Evolutionary conservation across 2,113 vertebrate genomes (phyloP).

Genomic region (Stigmatopora argus): DNA sequence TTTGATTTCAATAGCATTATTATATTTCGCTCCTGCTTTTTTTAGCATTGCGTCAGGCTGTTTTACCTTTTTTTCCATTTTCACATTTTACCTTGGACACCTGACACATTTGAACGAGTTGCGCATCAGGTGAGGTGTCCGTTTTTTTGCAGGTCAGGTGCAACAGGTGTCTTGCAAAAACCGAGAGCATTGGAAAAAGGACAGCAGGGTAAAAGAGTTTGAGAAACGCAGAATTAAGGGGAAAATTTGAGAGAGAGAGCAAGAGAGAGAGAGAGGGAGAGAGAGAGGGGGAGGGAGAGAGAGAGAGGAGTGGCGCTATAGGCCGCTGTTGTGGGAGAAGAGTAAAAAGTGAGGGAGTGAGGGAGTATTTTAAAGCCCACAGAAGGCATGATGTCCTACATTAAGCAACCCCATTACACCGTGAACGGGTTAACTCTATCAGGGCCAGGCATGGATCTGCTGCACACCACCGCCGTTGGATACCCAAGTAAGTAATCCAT

Average conservation of each 20-base stretch:
- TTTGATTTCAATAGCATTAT: background rate
- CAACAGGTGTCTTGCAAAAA: background rate
- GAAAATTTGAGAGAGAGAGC: conserved; percentile 4
- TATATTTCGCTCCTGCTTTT: background rate
- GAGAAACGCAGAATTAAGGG: conserved; percentile 21
- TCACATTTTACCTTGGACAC: background rate
- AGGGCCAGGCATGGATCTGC: conserved; percentile 80
- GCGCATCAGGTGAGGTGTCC: conserved; percentile 4
- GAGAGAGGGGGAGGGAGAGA: conserved; percentile 22
- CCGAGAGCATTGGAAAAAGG: background rate
- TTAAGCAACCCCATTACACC: conserved; percentile 83
- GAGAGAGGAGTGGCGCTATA: conserved; percentile 50
- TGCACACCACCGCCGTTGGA: conserved; percentile 77
- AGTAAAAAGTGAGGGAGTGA: conserved; percentile 68
- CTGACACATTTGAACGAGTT: background rate
- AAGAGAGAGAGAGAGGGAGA: conserved; percentile 21
- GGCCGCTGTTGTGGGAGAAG: conserved; percentile 61
- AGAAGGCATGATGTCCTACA: conserved; percentile 85
- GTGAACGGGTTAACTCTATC: conserved; percentile 82
- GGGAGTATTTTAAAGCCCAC: conserved; percentile 70
- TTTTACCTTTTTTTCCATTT: background rate
- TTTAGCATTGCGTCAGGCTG: background rate
- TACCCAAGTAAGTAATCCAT: conserved; percentile 76
- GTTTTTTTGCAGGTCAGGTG: background rate
- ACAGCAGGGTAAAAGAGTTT: conserved; percentile 15